phyloP scores from a whole-genome alignment of 2,888 invertebrate genomes.

The Hypselothyrea guttata region DNA sequence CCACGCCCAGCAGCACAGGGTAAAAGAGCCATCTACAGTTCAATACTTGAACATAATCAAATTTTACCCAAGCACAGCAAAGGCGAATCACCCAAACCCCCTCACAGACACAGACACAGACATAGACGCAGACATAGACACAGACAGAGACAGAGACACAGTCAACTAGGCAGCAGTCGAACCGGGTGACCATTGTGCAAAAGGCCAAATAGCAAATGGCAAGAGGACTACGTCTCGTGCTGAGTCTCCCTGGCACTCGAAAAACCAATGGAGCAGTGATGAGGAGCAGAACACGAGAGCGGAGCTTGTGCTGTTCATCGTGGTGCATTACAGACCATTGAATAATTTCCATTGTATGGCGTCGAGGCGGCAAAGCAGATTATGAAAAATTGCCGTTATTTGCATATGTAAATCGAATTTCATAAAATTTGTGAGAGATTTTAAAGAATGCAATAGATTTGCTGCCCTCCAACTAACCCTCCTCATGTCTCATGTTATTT shows the following conservation, averaged over 20 bases:
- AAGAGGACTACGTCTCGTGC: slow-evolving; percentile 2
- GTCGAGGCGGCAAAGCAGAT: slow-evolving; percentile 69
- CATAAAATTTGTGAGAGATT: slow-evolving; percentile 78
- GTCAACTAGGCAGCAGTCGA: slow-evolving; percentile 69
- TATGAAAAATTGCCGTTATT: slow-evolving; percentile 82
- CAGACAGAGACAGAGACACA: slow-evolving; percentile 48
- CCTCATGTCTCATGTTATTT: not conserved
- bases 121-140: too few species aligned
- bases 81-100: too few species aligned
- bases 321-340: slow-evolving; percentile 78
- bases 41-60: slow-evolving; percentile 75
- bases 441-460: slow-evolving; percentile 60
- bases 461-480: slow-evolving; percentile 17
- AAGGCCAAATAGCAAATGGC: slow-evolving; percentile 48
- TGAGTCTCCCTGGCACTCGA: slow-evolving; percentile 43
- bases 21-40: slow-evolving; percentile 60
- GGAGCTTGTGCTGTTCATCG: slow-evolving; percentile 35
- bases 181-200: slow-evolving; percentile 63
- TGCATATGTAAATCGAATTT: slow-evolving; percentile 82
- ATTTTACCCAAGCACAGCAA: slow-evolving; percentile 47
- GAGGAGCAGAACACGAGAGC: not conserved
- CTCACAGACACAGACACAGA: slow-evolving; percentile 22
- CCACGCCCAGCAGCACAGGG: slow-evolving; percentile 29
- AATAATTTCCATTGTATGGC: slow-evolving; percentile 79
- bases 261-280: slow-evolving; percentile 64